Evolutionary conservation across 2,888 invertebrate species (phyloP).

Genomic region (Pristionchus fissidentatus): DNA sequence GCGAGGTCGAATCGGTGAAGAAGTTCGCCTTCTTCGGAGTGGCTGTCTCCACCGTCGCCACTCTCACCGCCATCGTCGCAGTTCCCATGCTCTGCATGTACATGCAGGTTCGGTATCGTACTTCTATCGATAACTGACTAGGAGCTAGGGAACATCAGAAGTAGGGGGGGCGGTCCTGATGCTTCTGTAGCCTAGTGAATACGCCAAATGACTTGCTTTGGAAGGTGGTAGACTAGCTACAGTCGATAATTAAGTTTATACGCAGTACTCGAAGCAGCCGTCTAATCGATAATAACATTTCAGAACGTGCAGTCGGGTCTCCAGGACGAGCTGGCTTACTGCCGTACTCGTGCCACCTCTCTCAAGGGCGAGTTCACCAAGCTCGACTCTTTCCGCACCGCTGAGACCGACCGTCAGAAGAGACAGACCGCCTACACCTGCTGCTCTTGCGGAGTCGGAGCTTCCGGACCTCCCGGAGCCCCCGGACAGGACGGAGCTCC

Average conservation of each 20-base stretch:
- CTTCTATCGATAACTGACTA: constrained; percentile 1
- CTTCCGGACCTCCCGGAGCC: constrained; percentile 44
- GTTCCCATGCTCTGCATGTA: constrained; percentile 69
- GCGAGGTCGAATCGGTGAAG: constrained; percentile 70
- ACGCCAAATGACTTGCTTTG: no score
- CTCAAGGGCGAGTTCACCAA: constrained; percentile 46
- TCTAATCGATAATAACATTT: constrained; percentile 2
- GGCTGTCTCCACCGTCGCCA: constrained; percentile 61
- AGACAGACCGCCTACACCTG: constrained; percentile 46
- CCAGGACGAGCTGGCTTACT: constrained; percentile 47
- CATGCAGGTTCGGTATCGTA: constrained; percentile 49
- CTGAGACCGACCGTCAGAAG: constrained; percentile 33
- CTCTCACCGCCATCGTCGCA: constrained; percentile 59
- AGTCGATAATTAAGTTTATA: no score
- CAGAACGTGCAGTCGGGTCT: constrained; percentile 39
- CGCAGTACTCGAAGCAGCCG: no score
- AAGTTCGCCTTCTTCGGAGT: constrained; percentile 73
- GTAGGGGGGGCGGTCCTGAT: not conserved
- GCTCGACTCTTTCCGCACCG: constrained; percentile 42
- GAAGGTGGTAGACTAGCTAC: not conserved
- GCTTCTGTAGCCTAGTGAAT: no score
- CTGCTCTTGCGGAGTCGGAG: constrained; percentile 48
- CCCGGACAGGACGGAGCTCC: constrained; percentile 48
- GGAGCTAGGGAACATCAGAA: no score
- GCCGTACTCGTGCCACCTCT: constrained; percentile 22